phyloP scores from a whole-genome alignment of 1,140 invertebrate genomes.

The Drosophila pandora region DNA sequence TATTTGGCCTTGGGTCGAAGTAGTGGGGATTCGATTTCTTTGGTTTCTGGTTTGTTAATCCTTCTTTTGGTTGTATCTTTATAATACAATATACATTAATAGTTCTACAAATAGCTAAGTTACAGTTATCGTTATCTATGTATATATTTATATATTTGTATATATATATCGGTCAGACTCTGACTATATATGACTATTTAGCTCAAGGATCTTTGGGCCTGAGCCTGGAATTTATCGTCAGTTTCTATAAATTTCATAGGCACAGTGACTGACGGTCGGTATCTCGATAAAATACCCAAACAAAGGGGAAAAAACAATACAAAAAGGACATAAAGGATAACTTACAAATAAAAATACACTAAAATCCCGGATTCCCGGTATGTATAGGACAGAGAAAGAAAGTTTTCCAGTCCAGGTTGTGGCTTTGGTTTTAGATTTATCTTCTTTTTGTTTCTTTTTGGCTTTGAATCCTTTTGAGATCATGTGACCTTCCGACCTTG shows the following conservation, averaged over 20 bases:
- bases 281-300: conserved; percentile 16
- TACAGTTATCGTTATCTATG: conserved; percentile 57
- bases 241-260: conserved; percentile 57
- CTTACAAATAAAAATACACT: conserved; percentile 1
- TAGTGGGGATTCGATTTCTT: conserved; percentile 5
- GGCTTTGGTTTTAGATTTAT: conserved; percentile 2
- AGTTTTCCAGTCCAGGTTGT: not conserved
- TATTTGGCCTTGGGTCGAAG: conserved; percentile 1
- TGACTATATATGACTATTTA: conserved; percentile 2
- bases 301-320: not conserved
- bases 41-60: not conserved
- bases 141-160: conserved; percentile 44
- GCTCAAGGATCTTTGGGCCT: conserved; percentile 6
- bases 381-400: not conserved
- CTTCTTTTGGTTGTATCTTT: conserved; percentile 26
- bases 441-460: not conserved
- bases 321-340: not conserved
- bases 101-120: conserved; percentile 73
- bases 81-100: conserved; percentile 62
- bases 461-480: conserved; percentile 49
- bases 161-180: conserved; percentile 26
- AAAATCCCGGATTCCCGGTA: not conserved
- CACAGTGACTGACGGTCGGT: conserved; percentile 68
- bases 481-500: not conserved
- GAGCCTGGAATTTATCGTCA: conserved; percentile 56